Base-by-base conservation (phyloP, 2,797 vertebrate genomes). In the Hippoglossus hippoglossus region DNA sequence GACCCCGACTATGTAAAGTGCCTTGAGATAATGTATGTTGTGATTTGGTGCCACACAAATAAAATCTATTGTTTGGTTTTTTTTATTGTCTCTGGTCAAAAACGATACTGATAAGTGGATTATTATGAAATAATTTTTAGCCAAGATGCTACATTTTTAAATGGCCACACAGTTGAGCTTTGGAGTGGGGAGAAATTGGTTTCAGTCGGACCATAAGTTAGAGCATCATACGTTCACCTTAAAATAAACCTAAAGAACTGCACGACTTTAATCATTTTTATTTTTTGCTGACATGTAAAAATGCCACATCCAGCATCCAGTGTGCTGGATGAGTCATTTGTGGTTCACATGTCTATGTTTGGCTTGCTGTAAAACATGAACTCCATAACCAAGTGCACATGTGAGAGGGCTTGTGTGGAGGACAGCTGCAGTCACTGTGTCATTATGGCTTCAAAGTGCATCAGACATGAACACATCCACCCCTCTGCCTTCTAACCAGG, bases 261-360 rank as follows among this genome's bases (percentile, higher is more conserved):
- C 0, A 0, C 51, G 68, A 86, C 79, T 68, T 60, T 15, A 46
- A 46, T 19, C 44, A 12, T 41, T 41, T 41, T 19, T 46, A 1
- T 19, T 54, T 8, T 58, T 22, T 75, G 53, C 73, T 74, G 73
- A 75, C 39, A 21, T 41, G 12, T 36, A 36, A 58, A 78, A 63
- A 60, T 18, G 18, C 50, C 57, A 11, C 8, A 7, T 6, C 44
- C 21, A 31, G 21, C 47, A 3, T 26, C 21, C 46, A 51, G n/a
- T 44, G 68, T 25, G 31, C 75, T 79, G 86, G 73, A 24, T 81
- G 83, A 79, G 78, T 82, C 73, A 80, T 85, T 77, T 87, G 81
- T 51, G 80, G 87, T 88, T 83, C 76, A 31, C 64, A 49, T 81
- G 41, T 83, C 81, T 83, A 66, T 82, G 77, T 87, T 86, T 84